phyloP scores from a whole-genome alignment of 2,888 invertebrate genomes.

The Ophion slaviceki region DNA sequence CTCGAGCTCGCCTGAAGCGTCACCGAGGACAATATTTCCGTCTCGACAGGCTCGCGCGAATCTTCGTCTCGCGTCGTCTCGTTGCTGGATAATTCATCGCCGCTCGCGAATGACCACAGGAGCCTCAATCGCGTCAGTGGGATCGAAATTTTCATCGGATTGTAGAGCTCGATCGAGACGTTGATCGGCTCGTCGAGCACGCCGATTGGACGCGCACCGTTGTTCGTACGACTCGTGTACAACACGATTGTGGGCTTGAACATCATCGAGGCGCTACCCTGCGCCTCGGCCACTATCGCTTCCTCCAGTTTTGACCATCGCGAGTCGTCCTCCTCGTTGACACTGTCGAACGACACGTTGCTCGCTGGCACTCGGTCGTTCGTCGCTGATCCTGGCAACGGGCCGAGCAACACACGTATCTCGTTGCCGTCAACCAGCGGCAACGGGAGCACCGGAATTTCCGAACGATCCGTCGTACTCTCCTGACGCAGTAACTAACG shows the following conservation, averaged over 20 bases:
- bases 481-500: slow-evolving; percentile 78
- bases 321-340: slow-evolving; percentile 82
- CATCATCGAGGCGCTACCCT: slow-evolving; percentile 88
- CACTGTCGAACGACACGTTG: slow-evolving; percentile 79
- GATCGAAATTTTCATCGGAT: slow-evolving; percentile 90
- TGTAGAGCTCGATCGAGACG: slow-evolving; percentile 90
- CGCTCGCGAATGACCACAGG: slow-evolving; percentile 88
- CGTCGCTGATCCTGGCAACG: slow-evolving; percentile 85
- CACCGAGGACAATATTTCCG: slow-evolving; percentile 86
- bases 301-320: slow-evolving; percentile 92
- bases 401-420: slow-evolving; percentile 89
- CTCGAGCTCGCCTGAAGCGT: slow-evolving; percentile 86
- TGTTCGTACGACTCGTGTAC: slow-evolving; percentile 88
- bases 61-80: slow-evolving; percentile 83
- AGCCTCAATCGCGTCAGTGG: slow-evolving; percentile 89
- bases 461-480: slow-evolving; percentile 76
- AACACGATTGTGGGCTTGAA: slow-evolving; percentile 92
- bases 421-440: slow-evolving; percentile 89
- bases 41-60: slow-evolving; percentile 84
- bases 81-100: slow-evolving; percentile 82
- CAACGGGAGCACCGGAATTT: slow-evolving; percentile 89
- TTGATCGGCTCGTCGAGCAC: slow-evolving; percentile 93
- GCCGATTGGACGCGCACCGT: slow-evolving; percentile 87
- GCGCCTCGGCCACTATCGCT: slow-evolving; percentile 89
- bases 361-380: slow-evolving; percentile 81